Percentiles rank a stretch among this genome's conserved stretches.
Conservation (phyloP, 2,113 vertebrate species). For the Burhinus oedicnemus region DNA sequence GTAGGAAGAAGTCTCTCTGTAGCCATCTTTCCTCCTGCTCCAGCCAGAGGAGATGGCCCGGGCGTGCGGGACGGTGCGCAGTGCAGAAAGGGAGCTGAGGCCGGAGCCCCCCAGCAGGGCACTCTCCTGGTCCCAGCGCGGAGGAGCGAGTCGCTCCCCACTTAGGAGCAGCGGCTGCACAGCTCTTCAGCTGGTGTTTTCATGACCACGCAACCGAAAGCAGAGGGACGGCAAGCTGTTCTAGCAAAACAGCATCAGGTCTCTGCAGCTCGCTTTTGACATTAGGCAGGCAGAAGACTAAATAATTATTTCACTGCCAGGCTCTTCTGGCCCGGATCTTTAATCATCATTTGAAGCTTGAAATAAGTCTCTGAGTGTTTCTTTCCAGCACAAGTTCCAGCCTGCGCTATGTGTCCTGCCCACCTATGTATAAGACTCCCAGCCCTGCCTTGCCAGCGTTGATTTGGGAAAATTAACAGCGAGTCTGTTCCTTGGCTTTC, state of each 20-base stretch:
- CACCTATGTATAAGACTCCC: neutral
- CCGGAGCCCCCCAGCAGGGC: neutral
- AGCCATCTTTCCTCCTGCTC: neutral
- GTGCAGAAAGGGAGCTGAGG: neutral
- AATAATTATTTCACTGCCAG: constrained; percentile 20
- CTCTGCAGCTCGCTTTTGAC: neutral
- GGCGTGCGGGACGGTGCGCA: accelerated
- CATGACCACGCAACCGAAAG: neutral
- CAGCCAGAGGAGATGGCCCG: neutral
- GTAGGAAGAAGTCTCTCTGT: neutral
- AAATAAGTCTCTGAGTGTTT: neutral
- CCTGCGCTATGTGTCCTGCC: neutral
- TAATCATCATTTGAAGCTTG: neutral
- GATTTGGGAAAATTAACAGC: neutral
- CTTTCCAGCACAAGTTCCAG: neutral
- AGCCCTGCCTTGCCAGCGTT: neutral
- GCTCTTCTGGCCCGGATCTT: neutral
- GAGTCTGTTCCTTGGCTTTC: neutral
- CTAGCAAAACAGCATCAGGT: neutral
- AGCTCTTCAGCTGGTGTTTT: neutral
- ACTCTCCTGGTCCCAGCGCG: neutral
- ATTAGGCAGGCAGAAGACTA: neutral
- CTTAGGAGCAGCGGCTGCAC: accelerated
- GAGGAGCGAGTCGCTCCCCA: neutral
- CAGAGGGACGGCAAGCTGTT: constrained; percentile 30